Evolutionary conservation across 1,140 invertebrate genomes (phyloP).

Genomic region (Arctopsyche grandis): DNA sequence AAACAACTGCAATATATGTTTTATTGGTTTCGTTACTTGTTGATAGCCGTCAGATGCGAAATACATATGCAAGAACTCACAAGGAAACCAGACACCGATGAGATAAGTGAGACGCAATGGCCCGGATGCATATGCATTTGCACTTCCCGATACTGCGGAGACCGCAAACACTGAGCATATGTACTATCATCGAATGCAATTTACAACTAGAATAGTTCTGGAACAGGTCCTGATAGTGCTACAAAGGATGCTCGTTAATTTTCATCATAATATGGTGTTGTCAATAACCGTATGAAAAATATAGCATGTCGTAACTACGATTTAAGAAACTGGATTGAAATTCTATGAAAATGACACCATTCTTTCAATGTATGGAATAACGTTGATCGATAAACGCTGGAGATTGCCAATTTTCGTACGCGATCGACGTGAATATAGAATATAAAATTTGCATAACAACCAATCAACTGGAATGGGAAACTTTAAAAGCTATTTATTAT

Average conservation of each 20-base stretch:
- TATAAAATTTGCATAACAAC: not conserved
- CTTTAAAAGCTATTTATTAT: not conserved
- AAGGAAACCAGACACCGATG: conserved; percentile 10
- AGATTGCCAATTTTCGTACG: not conserved
- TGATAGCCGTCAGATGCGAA: not conserved
- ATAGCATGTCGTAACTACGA: no score
- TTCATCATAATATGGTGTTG: no score
- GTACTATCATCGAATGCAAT: not conserved
- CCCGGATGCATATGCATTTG: conserved; percentile 15
- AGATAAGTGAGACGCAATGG: conserved; percentile 27
- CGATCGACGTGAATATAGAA: not conserved
- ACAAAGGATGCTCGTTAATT: no score
- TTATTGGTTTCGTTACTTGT: not conserved
- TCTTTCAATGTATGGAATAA: not conserved
- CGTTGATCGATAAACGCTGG: not conserved
- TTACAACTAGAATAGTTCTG: no score
- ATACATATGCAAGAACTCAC: not conserved
- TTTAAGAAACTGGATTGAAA: no score
- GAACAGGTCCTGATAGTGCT: no score
- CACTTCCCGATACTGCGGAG: not conserved
- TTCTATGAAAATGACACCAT: no score
- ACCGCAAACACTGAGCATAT: not conserved
- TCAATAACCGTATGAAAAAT: no score
- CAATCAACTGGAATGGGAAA: not conserved
- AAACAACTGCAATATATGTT: not conserved